Conservation (phyloP, 2,888 invertebrate genomes). For the Papilio demoleus region DNA sequence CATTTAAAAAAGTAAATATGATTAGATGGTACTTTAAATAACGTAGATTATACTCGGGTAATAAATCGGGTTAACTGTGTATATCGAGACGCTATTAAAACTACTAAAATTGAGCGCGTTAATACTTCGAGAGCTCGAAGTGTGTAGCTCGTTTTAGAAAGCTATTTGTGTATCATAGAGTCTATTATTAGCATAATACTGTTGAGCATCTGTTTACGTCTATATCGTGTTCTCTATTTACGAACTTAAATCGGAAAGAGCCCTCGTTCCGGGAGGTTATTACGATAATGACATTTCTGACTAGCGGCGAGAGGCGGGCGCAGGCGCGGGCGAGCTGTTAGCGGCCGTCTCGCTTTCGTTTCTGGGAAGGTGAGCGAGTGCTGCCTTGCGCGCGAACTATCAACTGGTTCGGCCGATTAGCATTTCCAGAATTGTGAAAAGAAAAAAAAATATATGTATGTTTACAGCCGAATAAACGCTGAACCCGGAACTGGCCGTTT, state of each 20-base stretch:
- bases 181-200: slow-evolving; percentile 29
- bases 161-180: slow-evolving; percentile 2
- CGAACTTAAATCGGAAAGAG: slow-evolving; percentile 68
- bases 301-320: slow-evolving; percentile 52
- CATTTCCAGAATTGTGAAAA: slow-evolving; percentile 75
- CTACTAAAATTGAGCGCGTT: background rate
- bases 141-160: slow-evolving; percentile 25
- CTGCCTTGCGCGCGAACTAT: slow-evolving; percentile 74
- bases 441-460: slow-evolving; percentile 49
- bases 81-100: background rate
- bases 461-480: slow-evolving; percentile 22
- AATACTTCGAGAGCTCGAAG: slow-evolving; percentile 42
- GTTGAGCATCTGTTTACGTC: slow-evolving; percentile 33
- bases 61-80: background rate
- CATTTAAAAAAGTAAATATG: slow-evolving; percentile 35
- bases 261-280: slow-evolving; percentile 75
- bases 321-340: slow-evolving; percentile 4
- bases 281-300: slow-evolving; percentile 80
- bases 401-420: slow-evolving; percentile 75
- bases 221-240: slow-evolving; percentile 55
- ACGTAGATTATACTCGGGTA: slow-evolving; percentile 1
- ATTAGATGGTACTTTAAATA: slow-evolving; percentile 19
- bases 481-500: slow-evolving; percentile 31
- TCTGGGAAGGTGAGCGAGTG: slow-evolving; percentile 70
- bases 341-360: slow-evolving; percentile 74